phyloP scores from a whole-genome alignment of 2,888 invertebrate genomes.

The Papilio protenor region DNA sequence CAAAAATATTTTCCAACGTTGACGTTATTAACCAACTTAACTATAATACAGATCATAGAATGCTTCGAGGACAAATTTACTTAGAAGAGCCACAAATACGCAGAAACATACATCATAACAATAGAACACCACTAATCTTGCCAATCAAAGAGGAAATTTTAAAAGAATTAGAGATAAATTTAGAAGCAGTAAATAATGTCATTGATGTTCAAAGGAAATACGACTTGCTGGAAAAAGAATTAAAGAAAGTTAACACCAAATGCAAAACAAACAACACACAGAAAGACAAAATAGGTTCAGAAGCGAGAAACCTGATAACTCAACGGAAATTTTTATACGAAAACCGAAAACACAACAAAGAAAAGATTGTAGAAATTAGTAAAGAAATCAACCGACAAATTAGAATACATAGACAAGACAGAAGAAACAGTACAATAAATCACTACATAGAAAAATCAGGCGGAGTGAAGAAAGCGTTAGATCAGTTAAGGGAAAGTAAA shows the following conservation, averaged over 20 bases:
- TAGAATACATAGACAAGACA: not conserved
- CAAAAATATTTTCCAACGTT: no score
- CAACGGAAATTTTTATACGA: no score
- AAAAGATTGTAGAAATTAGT: not conserved
- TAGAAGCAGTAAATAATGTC: not conserved
- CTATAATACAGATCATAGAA: not conserved
- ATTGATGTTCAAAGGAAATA: not conserved
- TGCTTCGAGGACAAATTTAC: not conserved
- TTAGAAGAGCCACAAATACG: not conserved
- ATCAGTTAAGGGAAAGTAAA: no score
- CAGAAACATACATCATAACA: not conserved
- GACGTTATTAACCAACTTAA: not conserved
- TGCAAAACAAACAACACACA: not conserved
- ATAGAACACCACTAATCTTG: not conserved
- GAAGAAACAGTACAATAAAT: no score
- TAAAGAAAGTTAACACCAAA: not conserved
- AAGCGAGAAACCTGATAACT: no score
- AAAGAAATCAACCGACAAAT: not conserved
- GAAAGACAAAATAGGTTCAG: no score
- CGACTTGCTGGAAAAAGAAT: not conserved
- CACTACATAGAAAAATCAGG: no score
- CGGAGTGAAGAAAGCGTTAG: no score
- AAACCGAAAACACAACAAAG: no score
- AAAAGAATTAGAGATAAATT: not conserved
- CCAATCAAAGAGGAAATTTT: not conserved